Evolutionary conservation across 2,797 vertebrate species (phyloP), one percentile per base, ranked within the genome.

Genomic region (Sebastes melanostomus): DNA sequence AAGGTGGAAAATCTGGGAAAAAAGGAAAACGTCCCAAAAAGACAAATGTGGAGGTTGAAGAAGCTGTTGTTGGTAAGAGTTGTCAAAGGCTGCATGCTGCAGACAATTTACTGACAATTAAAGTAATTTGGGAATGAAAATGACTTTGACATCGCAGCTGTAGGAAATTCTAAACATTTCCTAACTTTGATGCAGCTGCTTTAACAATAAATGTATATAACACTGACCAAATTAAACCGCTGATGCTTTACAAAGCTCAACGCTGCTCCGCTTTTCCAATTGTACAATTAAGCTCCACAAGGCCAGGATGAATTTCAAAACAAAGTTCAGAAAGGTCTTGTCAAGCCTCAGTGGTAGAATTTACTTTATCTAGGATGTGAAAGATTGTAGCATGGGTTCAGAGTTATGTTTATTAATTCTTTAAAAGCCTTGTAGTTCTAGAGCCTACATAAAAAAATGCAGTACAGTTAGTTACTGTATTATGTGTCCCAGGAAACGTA

Each of bases 1-100:
- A 69, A 82, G 83, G 34, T 65, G 85, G 77, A 83, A 85, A 85
- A 69, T 74, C 83, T 78, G 66, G 60, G 72, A 82, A 89, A 82
- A 90, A 80, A 83, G 78, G 63, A 85, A 89, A 87, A 75, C 75
- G 29, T 66, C 32, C 30, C 42, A 90, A 72, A 90, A 94, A 82
- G 81, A 81, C 74, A 87, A 87, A 70, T 69, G 81, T 75, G 66
- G 81, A 80, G 58, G 27, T 85, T 72, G 88, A 90, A 83, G 91
- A 93, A 80, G 72, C 88, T 13, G 83, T 86, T 54, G 87, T 84
- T 90, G 91, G 93, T 95, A 95, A 95, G 94, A 88, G 60, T 81
- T 32, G 82, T 80, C 32, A 69, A 74, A 78, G 67, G 80, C 9
- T 85, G 84, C 92, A 93, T 84, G 84, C 14, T 69, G 36, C 38